phyloP scores from a whole-genome alignment of 37 sponge, comb jelly and placozoan genomes.

The Theonella swinhoei region DNA sequence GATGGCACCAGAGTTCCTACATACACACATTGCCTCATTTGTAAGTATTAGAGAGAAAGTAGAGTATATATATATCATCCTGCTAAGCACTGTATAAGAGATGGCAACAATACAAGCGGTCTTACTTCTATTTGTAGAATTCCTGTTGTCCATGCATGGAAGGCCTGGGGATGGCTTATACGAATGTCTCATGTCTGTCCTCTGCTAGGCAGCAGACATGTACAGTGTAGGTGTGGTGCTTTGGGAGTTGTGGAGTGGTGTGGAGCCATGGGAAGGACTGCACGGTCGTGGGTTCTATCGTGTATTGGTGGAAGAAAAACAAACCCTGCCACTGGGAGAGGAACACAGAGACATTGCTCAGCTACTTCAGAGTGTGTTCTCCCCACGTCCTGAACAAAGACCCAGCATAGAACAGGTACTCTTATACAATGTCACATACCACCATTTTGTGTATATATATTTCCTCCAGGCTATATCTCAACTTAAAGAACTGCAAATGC shows the following conservation, averaged over 20 bases:
- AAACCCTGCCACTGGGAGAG: slow-evolving; percentile 10
- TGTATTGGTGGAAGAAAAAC: slow-evolving; percentile 18
- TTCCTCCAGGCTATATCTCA: background rate
- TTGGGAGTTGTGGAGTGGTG: slow-evolving; percentile 45
- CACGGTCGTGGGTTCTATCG: slow-evolving; percentile 4
- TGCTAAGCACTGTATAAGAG: no score
- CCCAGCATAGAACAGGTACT: background rate
- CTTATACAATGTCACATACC: no score
- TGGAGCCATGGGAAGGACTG: slow-evolving; percentile 39
- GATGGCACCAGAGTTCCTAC: slow-evolving; percentile 49
- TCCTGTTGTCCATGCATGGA: no score
- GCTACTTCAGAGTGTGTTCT: slow-evolving; percentile 20
- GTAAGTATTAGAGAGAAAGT: no score
- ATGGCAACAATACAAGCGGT: no score
- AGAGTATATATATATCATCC: no score
- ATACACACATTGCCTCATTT: slow-evolving; percentile 9
- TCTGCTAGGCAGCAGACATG: slow-evolving; percentile 38
- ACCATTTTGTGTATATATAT: no score
- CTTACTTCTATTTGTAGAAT: no score
- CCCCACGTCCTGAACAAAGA: background rate
- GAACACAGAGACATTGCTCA: slow-evolving; percentile 20
- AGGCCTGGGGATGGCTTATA: no score
- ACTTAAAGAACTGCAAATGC: background rate
- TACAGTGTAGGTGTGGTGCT: slow-evolving; percentile 49
- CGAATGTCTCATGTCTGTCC: no score